Conservation (phyloP, 2,888 invertebrate species). For the Tiliacea aurago region DNA sequence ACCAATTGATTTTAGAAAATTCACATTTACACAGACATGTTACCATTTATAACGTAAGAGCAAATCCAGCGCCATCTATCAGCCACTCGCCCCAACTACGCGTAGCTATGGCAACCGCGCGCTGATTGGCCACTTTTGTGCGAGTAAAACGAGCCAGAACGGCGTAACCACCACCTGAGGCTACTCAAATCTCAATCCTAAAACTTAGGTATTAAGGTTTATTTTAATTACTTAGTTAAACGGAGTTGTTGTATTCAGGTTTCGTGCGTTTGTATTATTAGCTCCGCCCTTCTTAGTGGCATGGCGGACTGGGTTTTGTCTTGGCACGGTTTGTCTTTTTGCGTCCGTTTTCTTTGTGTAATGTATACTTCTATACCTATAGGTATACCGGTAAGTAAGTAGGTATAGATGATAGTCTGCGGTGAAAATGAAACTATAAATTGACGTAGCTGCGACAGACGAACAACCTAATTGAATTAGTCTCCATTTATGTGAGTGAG, state of each 20-base stretch:
- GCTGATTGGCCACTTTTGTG: constrained; percentile 87
- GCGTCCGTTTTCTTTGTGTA: constrained; percentile 75
- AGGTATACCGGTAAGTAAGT: constrained; percentile 58
- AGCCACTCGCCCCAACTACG: constrained; percentile 66
- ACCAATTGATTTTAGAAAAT: constrained; percentile 32
- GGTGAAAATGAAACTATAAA: constrained; percentile 21
- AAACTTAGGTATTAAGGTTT: constrained; percentile 66
- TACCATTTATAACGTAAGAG: constrained; percentile 51
- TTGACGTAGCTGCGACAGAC: constrained; percentile 2
- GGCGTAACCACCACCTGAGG: constrained; percentile 71
- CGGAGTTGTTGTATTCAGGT: constrained; percentile 66
- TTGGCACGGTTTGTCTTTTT: constrained; percentile 80
- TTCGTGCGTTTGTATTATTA: constrained; percentile 77
- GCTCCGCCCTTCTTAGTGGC: constrained; percentile 86
- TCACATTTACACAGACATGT: constrained; percentile 12
- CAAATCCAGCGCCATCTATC: constrained; percentile 83
- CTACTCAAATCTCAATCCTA: constrained; percentile 78
- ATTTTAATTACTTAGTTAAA: constrained; percentile 68
- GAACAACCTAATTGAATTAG: constrained; percentile 17
- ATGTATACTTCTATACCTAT: constrained; percentile 40
- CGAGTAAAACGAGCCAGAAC: constrained; percentile 67
- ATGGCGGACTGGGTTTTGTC: constrained; percentile 85
- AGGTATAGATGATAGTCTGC: constrained; percentile 26
- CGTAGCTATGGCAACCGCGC: constrained; percentile 86
- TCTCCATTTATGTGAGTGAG: constrained; percentile 1